Base-by-base conservation (phyloP, 2,113 vertebrate genomes). In the Clinocottus analis region DNA sequence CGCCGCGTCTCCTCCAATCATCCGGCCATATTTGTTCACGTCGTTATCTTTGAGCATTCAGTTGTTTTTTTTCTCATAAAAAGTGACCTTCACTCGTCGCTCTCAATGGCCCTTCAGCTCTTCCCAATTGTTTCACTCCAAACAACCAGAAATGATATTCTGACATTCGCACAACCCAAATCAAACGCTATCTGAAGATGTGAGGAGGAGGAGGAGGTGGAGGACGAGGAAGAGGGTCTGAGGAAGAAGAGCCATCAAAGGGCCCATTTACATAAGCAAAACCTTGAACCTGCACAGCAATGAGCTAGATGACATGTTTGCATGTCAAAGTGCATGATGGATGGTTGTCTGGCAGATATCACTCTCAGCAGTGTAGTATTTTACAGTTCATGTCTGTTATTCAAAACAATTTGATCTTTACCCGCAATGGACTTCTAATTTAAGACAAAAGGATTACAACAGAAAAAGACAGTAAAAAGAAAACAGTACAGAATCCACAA, bases 181-280 rank as follows among this genome's bases (percentile, higher is more conserved):
- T 64, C 33, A 9, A 55, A 27, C 60, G 10, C 62, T 69, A 43
- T 87, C 37, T 83, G 63, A 14, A 66, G 82, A 83, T 49, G 70
- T 68, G 74, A 83, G 56, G 33, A 71, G 10, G 31, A 70, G 12
- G 2, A 13, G 35, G 35, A 33, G 33, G 33, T 5, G 33, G 33
- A 33, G 3, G 33, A 33, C 2, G 31, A 31, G 31, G 25, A 66
- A 66, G 37, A 61, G 33, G 33, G 23, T 60, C 65, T 55, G 21
- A 37, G 29, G 25, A 70, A 67, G 37, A 61, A 65, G 41, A 3
- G 51, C 60, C 64, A 72, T 77, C 61, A 73, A 56, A 63, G 43
- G 29, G 17, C 61, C 17, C 9, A 9, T 0, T 84, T 75, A 39
- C 47, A 39, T 70, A 83, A 85, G 61, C 21, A 6, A 19, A 8